Percentiles rank a stretch among this genome's conserved stretches.
Evolutionary conservation across 2,113 vertebrate genomes (phyloP).

Genomic region (Phalacrocorax carbo): DNA sequence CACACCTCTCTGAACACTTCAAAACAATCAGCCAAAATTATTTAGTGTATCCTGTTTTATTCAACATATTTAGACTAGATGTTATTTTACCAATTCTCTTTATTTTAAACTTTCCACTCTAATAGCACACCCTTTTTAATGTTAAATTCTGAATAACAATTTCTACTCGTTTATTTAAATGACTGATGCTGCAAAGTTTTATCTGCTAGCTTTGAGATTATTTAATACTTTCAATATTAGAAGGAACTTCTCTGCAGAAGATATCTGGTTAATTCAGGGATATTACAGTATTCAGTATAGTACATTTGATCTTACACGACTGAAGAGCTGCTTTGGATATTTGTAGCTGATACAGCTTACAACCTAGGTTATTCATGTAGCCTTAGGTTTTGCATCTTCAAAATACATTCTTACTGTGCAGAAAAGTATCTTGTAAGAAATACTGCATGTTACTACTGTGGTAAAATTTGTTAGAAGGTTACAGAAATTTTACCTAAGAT

Average conservation of each 20-base stretch:
- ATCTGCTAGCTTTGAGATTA: background rate
- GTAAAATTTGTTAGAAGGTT: background rate
- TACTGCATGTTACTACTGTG: background rate
- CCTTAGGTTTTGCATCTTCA: background rate
- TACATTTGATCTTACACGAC: background rate
- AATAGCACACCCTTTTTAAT: background rate
- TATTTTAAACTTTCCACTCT: background rate
- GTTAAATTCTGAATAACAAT: background rate
- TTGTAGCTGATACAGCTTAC: background rate
- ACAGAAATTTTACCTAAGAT: background rate
- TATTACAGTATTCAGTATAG: background rate
- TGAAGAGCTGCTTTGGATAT: background rate
- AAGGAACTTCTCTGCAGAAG: background rate
- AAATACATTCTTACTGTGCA: background rate
- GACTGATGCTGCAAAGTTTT: background rate
- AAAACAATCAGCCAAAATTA: background rate
- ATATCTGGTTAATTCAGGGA: background rate
- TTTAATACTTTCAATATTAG: background rate
- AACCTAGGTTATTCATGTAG: background rate
- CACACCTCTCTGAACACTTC: background rate
- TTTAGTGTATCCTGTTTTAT: background rate
- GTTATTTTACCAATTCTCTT: background rate
- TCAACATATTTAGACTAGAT: background rate
- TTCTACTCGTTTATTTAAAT: background rate
- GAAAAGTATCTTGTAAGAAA: background rate